Evolutionary conservation across 2,888 invertebrate genomes (phyloP).

Genomic region (Hyalella azteca): DNA sequence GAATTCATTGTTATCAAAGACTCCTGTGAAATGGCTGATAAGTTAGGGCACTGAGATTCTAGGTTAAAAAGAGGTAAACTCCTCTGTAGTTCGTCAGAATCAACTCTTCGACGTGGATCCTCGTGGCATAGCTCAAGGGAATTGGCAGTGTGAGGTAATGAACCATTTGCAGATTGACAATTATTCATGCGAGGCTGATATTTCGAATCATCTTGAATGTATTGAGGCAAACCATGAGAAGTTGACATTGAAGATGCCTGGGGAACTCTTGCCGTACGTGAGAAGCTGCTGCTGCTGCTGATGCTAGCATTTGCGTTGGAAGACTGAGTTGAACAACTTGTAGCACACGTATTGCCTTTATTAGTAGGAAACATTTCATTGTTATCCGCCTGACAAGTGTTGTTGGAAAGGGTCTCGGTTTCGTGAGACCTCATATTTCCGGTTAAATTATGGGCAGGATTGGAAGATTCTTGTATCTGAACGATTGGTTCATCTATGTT

Average conservation of each 20-base stretch:
- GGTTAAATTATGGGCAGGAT: not conserved
- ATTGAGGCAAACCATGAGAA: not conserved
- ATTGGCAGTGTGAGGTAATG: not conserved
- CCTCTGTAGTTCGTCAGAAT: not conserved
- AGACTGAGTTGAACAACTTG: too few relatives aligned
- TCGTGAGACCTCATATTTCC: too few relatives aligned
- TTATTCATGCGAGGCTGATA: not conserved
- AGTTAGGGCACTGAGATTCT: not conserved
- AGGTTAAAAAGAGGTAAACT: not conserved
- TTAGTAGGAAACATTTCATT: too few relatives aligned
- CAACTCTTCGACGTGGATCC: too few relatives aligned
- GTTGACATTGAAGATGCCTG: not conserved
- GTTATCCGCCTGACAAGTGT: too few relatives aligned
- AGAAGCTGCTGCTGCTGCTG: too few relatives aligned
- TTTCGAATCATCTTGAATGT: not conserved
- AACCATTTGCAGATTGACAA: not conserved
- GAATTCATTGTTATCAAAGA: not conserved
- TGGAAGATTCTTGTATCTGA: constrained; percentile 53
- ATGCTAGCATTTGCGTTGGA: too few relatives aligned
- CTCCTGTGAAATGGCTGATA: not conserved
- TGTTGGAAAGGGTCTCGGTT: too few relatives aligned
- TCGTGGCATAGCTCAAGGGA: not conserved
- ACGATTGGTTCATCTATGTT: constrained; percentile 55
- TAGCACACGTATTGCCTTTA: too few relatives aligned
- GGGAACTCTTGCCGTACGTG: too few relatives aligned